A percentile compares a stretch with the other conserved stretches of the same genome.
These are phyloP conservation scores for Prunella himalayana DNA, from an alignment of 2,113 vertebrate genomes.

Conservation along the genomic window DNA sequence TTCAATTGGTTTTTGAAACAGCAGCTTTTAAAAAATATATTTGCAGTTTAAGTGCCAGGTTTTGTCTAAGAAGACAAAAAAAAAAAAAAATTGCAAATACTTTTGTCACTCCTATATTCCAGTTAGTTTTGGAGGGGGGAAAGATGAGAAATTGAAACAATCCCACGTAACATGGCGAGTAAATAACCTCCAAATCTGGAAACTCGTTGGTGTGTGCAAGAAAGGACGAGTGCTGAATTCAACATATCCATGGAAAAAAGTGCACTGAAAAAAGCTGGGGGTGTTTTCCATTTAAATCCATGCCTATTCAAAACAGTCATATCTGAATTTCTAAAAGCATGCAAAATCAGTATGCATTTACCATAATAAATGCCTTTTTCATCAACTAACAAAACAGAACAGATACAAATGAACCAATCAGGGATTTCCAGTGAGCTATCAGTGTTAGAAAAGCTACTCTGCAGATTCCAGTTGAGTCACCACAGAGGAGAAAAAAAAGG, in stretches of 20 bases:
- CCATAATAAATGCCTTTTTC: constrained; percentile 23
- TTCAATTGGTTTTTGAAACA: not conserved
- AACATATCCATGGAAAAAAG: not conserved
- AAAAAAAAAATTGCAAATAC: not conserved
- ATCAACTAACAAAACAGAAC: constrained; percentile 45
- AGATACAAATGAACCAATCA: constrained; percentile 48
- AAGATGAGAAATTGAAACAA: constrained; percentile 8
- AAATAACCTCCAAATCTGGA: not conserved
- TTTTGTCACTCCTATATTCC: not conserved
- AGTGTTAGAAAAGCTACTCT: constrained; percentile 21
- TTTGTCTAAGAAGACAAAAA: not conserved
- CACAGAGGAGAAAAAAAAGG: not conserved
- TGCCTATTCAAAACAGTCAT: not conserved
- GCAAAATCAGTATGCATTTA: not conserved
- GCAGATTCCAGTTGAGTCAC: constrained; percentile 37
- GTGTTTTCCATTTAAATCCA: constrained; percentile 5
- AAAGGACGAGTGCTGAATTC: not conserved
- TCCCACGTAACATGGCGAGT: not conserved
- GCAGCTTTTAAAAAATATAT: not conserved
- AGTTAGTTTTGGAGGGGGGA: not conserved
- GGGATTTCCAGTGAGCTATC: constrained; percentile 43
- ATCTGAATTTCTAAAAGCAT: not conserved
- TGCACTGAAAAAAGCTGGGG: not conserved
- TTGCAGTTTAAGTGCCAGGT: not conserved
- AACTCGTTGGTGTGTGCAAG: not conserved